Evolutionary conservation across 2,113 vertebrate species (phyloP).

Genomic region (Leptodactylus fuscus): DNA sequence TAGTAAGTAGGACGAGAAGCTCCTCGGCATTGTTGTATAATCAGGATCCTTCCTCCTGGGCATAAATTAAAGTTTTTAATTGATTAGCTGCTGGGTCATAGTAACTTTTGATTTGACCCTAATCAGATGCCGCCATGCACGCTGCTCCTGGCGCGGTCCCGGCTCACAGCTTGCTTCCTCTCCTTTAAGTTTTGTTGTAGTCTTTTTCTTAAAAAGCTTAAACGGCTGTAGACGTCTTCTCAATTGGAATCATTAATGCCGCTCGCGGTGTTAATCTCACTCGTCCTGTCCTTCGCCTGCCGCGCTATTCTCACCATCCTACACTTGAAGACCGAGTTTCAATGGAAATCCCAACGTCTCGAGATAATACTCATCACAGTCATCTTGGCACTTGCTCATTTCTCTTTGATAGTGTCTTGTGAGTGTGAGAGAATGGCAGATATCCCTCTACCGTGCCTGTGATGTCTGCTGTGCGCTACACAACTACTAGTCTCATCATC

Average conservation of each 20-base stretch:
- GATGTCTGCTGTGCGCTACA: background rate
- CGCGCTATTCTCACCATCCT: constrained; percentile 20
- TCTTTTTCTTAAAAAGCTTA: constrained; percentile 52
- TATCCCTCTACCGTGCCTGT: background rate
- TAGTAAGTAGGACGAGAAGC: background rate
- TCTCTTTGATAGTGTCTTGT: constrained; percentile 34
- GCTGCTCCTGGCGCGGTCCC: constrained; percentile 23
- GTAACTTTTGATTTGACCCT: constrained; percentile 56
- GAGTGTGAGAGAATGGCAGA: background rate
- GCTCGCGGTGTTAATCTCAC: constrained; percentile 32
- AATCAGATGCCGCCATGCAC: constrained; percentile 36
- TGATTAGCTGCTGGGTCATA: constrained; percentile 55
- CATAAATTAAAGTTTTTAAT: constrained; percentile 56
- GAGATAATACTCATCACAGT: constrained; percentile 33
- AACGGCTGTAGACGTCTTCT: no score
- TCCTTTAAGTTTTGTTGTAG: constrained; percentile 32
- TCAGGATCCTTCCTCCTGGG: constrained; percentile 42
- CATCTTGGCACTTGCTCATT: constrained; percentile 26
- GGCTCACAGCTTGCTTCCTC: constrained; percentile 44
- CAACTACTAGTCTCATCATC: background rate
- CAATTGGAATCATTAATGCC: constrained; percentile 48
- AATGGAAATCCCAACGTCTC: constrained; percentile 38
- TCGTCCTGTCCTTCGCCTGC: constrained; percentile 19
- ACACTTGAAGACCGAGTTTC: constrained; percentile 32
- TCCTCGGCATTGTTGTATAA: constrained; percentile 2